Base-by-base conservation (phyloP, 2,113 vertebrate species). In the Ameiurus melas region DNA sequence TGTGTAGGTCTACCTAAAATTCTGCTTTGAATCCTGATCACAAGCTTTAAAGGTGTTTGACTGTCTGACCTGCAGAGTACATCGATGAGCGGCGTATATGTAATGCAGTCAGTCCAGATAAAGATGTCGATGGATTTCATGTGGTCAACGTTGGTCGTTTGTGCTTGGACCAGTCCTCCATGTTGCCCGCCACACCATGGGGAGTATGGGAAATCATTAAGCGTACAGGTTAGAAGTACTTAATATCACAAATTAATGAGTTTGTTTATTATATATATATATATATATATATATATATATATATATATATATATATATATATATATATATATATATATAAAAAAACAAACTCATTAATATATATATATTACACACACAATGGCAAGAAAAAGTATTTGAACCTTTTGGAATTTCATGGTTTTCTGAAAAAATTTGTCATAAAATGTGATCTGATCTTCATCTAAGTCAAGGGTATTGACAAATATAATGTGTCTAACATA, bases 191-290 rank as follows among this genome's bases (percentile, higher is more conserved):
- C 25, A 99, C 98, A 0, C 98, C 98, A 0, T 97, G 97, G 97
- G 98, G 97, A 0, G 98, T 99, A 51, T 97, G 96, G 98, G 98
- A 99, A 92, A 99, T 99, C 85, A 98, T 99, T 83, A 96, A 97
- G 90, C 96, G 98, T 27, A 99, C 98, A 73, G 98, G 98, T 98
- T 91, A 88, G 85, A 86, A 82, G 93, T 66, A 27, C 25, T 25
- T 25, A 33, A 43, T 19, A 4, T 47, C 14, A 5, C 14, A 36
- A 6, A n/a, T 75, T 83, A 16, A 16, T 66, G 39, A 19, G 17
- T 55, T n/a, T n/a, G n/a, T n/a, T n/a, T n/a, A n/a, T n/a, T n/a
- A n/a, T n/a, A n/a, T n/a, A n/a, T n/a, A n/a, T n/a, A n/a, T n/a
- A n/a, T n/a, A n/a, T n/a, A n/a, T n/a, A n/a, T n/a, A n/a, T n/a